These are phyloP conservation scores for Serilophus lunatus DNA, from an alignment of 2,113 vertebrate genomes.

Conservation along the genomic window DNA sequence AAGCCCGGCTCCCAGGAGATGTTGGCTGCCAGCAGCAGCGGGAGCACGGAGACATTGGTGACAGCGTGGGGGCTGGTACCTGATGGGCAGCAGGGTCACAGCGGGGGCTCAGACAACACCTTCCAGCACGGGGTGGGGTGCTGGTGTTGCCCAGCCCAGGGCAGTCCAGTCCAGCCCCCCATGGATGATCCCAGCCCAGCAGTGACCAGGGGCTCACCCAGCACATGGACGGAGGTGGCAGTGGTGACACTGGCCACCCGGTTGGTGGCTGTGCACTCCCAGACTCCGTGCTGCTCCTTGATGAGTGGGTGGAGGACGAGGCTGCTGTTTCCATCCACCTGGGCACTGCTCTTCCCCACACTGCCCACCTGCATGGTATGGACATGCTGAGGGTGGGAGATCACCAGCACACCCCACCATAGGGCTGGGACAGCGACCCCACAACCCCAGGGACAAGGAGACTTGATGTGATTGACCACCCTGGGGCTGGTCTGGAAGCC, in stretches of 20 bases:
- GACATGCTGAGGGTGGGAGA: fast-evolving
- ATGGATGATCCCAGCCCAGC: background rate
- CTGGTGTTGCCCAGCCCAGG: background rate
- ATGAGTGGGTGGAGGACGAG: constrained; percentile 81
- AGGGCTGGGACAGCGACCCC: fast-evolving
- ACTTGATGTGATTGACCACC: fast-evolving
- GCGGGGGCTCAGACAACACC: background rate
- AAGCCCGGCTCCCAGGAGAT: constrained; percentile 92
- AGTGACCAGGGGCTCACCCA: constrained; percentile 74
- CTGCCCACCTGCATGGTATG: constrained; percentile 72
- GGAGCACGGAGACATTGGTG: constrained; percentile 77
- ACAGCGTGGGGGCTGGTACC: constrained; percentile 92
- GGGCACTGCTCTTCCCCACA: constrained; percentile 65
- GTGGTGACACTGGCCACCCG: constrained; percentile 81
- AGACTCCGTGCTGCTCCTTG: constrained; percentile 89
- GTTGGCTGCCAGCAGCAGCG: constrained; percentile 82
- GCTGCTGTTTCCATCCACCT: constrained; percentile 82
- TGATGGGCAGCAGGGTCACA: constrained; percentile 1
- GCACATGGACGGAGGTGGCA: constrained; percentile 81
- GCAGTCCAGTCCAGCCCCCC: no score
- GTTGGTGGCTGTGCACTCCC: constrained; percentile 88
- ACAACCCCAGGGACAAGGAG: background rate
- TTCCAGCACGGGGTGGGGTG: background rate
- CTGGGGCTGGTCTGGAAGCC: background rate
- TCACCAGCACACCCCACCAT: background rate